Evolutionary conservation across 2,113 vertebrate genomes (phyloP), one percentile per base, ranked within the genome.

Genomic region (Scytalopus superciliaris): DNA sequence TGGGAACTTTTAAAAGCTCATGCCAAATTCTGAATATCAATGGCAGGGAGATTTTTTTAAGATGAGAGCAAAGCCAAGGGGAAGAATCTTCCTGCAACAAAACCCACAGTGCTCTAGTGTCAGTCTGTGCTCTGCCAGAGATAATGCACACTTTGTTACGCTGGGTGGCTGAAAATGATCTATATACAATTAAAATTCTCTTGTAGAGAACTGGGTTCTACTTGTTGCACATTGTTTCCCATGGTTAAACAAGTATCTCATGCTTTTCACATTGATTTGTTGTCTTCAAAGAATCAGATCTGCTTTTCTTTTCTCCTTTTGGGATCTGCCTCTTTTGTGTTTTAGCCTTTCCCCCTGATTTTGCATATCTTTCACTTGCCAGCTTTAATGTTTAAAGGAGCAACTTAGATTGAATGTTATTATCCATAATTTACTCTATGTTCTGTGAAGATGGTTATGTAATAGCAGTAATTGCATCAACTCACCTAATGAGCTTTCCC

Each of bases 381-480:
- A 72, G 85, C 95, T 91, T 88, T 87, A 96, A 93, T 89, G 72
- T 66, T 76, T 87, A 55, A 95, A 91, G 62, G 75, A 96, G 45
- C 88, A 88, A 78, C 53, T 91, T 94, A 90, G 60, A 82, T 64
- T 95, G 80, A 95, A 87, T 94, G 94, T 84, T 94, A 56, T 97
- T 96, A 96, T 92, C 97, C 95, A 95, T 94, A 95, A 97, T 97
- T 97, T 96, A 90, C 93, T 97, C 97, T 94, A 96, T 94, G 94
- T 96, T 96, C 97, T 96, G 93, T 89, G 91, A 96, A 92, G 94
- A 94, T 96, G 96, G 96, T 97, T 98, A 95, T 98, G 84, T 97
- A 97, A 98, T 95, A 97, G 92, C 95, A 95, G 80, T 94, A 97
- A 98, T 97, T 96, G 94, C 96, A 97, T 97, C 97, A 97, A 88